Percentiles rank a stretch among this genome's conserved stretches.
These are phyloP conservation scores for Leucophenga maculata DNA, from an alignment of 2,888 invertebrate genomes.

Conservation along the genomic window DNA sequence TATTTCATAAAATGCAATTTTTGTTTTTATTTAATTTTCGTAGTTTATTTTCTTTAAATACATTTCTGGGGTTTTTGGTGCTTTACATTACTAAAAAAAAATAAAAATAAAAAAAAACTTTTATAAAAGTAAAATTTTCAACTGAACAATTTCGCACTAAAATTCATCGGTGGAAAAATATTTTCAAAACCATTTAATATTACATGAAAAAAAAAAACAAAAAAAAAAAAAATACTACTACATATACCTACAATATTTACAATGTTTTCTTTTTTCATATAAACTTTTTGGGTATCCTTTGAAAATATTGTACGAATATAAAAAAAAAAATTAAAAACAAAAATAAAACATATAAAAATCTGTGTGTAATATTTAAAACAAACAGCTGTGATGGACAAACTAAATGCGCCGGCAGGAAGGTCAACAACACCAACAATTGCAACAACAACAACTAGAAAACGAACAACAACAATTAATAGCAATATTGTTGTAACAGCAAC, in stretches of 20 bases:
- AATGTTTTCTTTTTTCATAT: slow-evolving; percentile 22
- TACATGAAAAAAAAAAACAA: too few species aligned
- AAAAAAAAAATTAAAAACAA: slow-evolving; percentile 50
- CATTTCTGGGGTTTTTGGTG: slow-evolving; percentile 54
- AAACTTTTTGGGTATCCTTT: slow-evolving; percentile 7
- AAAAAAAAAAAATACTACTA: too few species aligned
- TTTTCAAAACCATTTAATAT: slow-evolving; percentile 36
- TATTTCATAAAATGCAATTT: slow-evolving; percentile 28
- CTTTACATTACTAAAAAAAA: slow-evolving; percentile 49
- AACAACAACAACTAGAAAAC: slow-evolving; percentile 63
- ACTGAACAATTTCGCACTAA: slow-evolving; percentile 59
- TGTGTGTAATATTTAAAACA: slow-evolving; percentile 47
- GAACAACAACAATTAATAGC: slow-evolving; percentile 38
- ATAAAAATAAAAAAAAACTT: too few species aligned
- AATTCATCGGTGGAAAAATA: slow-evolving; percentile 37
- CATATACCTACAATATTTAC: too few species aligned
- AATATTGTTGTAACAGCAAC: slow-evolving; percentile 35
- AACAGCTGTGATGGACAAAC: slow-evolving; percentile 70
- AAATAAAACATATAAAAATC: slow-evolving; percentile 48
- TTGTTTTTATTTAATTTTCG: slow-evolving; percentile 48
- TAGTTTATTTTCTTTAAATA: slow-evolving; percentile 35
- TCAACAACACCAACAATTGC: slow-evolving; percentile 66
- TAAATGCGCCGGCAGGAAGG: slow-evolving; percentile 79
- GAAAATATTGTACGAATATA: slow-evolving; percentile 34
- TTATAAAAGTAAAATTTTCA: slow-evolving; percentile 40